Evolutionary conservation across 2,113 vertebrate genomes (phyloP).

Genomic region (Ciconia stormi): DNA sequence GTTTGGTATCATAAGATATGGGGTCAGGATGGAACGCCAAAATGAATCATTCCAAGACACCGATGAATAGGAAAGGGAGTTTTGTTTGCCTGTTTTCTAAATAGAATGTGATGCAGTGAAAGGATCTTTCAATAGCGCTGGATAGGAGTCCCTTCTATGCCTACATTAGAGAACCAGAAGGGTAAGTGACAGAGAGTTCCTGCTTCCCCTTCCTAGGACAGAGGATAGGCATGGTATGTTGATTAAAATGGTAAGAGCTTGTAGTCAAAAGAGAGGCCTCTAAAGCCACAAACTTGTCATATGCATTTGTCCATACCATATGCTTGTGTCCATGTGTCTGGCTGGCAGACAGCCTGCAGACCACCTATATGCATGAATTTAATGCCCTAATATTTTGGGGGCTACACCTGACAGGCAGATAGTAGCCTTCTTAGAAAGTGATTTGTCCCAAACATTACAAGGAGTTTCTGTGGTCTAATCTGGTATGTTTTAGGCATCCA

Average conservation of each 20-base stretch:
- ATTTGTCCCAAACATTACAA: neutral
- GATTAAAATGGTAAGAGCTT: neutral
- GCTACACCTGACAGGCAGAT: neutral
- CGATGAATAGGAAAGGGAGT: neutral
- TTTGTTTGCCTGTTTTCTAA: neutral
- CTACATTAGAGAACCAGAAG: neutral
- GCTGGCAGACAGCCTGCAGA: neutral
- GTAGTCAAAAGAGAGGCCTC: neutral
- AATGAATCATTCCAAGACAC: neutral
- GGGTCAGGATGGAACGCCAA: neutral
- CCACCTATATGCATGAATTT: neutral
- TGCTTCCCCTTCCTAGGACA: neutral
- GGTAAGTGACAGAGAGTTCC: neutral
- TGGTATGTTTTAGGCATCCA: neutral
- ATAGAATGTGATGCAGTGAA: neutral
- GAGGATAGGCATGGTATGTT: neutral
- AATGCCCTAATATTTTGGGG: neutral
- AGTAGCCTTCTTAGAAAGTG: neutral
- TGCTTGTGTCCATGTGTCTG: neutral
- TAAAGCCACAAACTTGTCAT: neutral
- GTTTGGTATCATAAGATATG: neutral
- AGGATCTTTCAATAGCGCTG: fast-evolving
- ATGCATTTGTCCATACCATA: neutral
- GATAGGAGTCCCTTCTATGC: neutral
- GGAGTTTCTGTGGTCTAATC: neutral